phyloP scores from a whole-genome alignment of 2,113 vertebrate species.

The Microcebus griseorufus region DNA sequence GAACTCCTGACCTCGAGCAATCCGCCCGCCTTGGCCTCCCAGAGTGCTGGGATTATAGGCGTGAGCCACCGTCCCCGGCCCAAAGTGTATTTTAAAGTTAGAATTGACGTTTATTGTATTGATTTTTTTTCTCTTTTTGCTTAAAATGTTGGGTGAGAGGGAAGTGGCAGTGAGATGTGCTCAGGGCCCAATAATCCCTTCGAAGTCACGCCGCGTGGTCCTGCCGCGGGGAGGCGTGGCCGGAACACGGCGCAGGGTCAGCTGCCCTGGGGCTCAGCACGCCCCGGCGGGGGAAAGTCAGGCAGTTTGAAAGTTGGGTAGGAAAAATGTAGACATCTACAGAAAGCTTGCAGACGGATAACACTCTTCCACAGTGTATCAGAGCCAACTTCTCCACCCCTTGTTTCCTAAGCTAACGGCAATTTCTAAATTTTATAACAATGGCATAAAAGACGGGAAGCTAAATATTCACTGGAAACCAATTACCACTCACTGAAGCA shows the following conservation, averaged over 20 bases:
- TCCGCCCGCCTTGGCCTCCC: no score
- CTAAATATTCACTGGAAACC: neutral
- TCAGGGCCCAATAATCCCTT: neutral
- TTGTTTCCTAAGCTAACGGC: neutral
- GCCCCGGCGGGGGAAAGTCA: neutral
- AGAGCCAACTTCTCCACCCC: neutral
- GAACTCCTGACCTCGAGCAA: no score
- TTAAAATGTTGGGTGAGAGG: neutral
- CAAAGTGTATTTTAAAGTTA: neutral
- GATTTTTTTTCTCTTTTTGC: neutral
- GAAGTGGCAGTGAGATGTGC: neutral
- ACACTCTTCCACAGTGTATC: neutral
- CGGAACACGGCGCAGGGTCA: accelerated
- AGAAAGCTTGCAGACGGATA: neutral
- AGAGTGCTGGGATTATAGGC: no score
- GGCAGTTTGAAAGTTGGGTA: accelerated
- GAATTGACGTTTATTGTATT: neutral
- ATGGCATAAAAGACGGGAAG: neutral
- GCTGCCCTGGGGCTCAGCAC: neutral
- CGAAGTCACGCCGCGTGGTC: accelerated
- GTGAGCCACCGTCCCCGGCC: no score
- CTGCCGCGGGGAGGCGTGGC: no score
- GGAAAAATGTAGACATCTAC: neutral
- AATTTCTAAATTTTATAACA: neutral
- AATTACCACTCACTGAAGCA: neutral